Base-by-base conservation (phyloP, 2,113 vertebrate genomes). In the Puntigrus tetrazona region DNA sequence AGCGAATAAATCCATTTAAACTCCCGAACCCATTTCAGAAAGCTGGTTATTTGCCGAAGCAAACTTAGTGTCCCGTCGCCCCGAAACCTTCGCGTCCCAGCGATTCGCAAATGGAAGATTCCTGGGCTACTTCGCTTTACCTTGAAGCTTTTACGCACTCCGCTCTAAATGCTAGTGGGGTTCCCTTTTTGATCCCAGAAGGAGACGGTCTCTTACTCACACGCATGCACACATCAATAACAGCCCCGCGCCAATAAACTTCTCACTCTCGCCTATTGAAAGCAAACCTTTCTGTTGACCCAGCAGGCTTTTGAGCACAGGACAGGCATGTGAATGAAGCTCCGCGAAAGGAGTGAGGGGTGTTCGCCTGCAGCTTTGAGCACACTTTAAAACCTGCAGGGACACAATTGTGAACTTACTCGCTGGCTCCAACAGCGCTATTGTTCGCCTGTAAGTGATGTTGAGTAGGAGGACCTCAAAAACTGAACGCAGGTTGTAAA, bases 251-350 rank as follows among this genome's bases (percentile, higher is more conserved):
- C 74, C 20, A 81, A 65, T 52, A 27, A 22, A 38, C 73, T 73
- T 76, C 87, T 78, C 61, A 78, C 78, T 81, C 63, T 81, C 16
- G 4, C 87, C 91, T 86, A 87, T 93, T 94, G 91, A 94, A 93
- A 94, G 90, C 89, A 92, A 93, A 93, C 92, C 92, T 94, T 94
- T 93, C 89, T 94, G 90, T 90, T 87, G 89, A 90, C 84, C 77
- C 79, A 88, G 85, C 86, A 88, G 76, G 84, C 65, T 90, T 92
- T 92, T 92, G 86, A 85, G 84, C 88, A 84, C 90, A 89, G 84
- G 80, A 72, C 4, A 88, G 86, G 86, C 90, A 91, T 90, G 87
- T 89, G 90, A 92, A 93, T 89, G 89, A 88, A 86, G 87, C 87
- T 76, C 84, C 16, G 59, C 57, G 55, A 88, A 90, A 88, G 88